Base-by-base conservation (phyloP, 2,888 invertebrate species). In the Pyrrhia umbra region DNA sequence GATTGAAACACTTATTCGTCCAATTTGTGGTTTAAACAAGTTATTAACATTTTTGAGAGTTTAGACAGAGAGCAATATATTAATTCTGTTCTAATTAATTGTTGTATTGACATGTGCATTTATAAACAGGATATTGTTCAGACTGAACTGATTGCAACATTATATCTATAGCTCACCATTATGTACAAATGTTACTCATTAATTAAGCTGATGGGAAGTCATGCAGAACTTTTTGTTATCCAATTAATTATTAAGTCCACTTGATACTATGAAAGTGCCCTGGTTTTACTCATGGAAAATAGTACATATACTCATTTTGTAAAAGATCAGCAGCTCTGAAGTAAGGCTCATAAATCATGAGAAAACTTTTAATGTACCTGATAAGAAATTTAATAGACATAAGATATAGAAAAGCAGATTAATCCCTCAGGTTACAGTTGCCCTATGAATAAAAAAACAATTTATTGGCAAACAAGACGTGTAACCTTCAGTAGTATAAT, bases 161-260 rank as follows among this genome's bases (percentile, higher is more conserved):
- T 10, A 6, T 50, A 50, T 50, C 20, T 8, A 30, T 27, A 46
- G 13, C n/a, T 27, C 9, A 34, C 15, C 30, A 46, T 1, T 20
- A 43, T 47, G 10, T 13, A n/a, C 21, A 6, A 27, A 16, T 30
- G 10, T n/a, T 1, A 15, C 25, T 49, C 6, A 54, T 39, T 69
- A 70, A 55, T 60, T 45, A 50, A 20, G 4, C 8, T 2, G 9
- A 25, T 37, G 18, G 16, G 37, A 40, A 46, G 18, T 42, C 45
- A 25, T 68, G 54, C 16, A 20, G 10, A 69, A 25, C 43, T 30
- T 37, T 46, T 39, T 43, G 62, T 69, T 70, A 75, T 75, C 71
- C 55, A 51, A 39, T 47, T 70, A 42, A 46, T 21, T 75, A 43
- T 61, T 70, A 37, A 64, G 18, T 51, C 4, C 13, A 15, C 2